Percentiles rank a stretch among this genome's conserved stretches.
Conservation (phyloP, 2,113 vertebrate genomes). For the Lepisosteus oculatus region DNA sequence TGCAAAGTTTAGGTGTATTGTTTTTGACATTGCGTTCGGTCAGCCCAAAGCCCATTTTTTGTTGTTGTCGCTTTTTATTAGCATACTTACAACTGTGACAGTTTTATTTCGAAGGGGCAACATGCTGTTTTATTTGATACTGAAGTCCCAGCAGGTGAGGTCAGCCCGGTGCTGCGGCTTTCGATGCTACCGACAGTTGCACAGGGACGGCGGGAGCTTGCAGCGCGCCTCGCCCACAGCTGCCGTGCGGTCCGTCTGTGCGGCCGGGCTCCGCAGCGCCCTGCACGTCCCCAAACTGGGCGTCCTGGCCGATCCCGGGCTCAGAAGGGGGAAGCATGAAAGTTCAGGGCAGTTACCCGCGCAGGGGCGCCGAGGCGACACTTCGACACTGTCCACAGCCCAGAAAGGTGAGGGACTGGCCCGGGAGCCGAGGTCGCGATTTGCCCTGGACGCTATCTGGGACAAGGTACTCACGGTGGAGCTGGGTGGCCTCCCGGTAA, state of each 20-base stretch:
- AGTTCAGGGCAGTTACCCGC: slow-evolving; percentile 45
- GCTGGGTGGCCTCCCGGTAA: no score
- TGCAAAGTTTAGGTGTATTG: no score
- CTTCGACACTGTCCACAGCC: slow-evolving; percentile 54
- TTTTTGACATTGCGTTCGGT: no score
- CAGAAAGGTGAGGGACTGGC: slow-evolving; percentile 71
- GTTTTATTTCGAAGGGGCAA: neutral
- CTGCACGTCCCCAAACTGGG: slow-evolving; percentile 8
- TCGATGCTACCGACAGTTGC: slow-evolving; percentile 27
- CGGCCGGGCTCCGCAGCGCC: slow-evolving; percentile 6
- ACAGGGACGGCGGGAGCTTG: slow-evolving; percentile 3
- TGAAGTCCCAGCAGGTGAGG: slow-evolving; percentile 29
- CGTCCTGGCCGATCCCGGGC: slow-evolving; percentile 15
- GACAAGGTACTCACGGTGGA: no score
- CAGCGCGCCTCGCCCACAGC: neutral
- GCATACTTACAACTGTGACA: neutral
- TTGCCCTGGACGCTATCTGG: no score
- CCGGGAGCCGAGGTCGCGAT: no score
- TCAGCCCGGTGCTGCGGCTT: slow-evolving; percentile 14
- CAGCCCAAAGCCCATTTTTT: no score
- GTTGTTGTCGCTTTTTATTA: slow-evolving; percentile 9
- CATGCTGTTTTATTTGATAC: slow-evolving; percentile 49
- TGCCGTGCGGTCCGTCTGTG: neutral
- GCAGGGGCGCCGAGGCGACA: slow-evolving; percentile 39
- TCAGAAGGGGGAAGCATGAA: slow-evolving; percentile 50